A percentile compares a stretch with the other conserved stretches of the same genome.
These are phyloP conservation scores for Pelecanus crispus DNA, from an alignment of 2,113 vertebrate genomes.

Conservation along the genomic window DNA sequence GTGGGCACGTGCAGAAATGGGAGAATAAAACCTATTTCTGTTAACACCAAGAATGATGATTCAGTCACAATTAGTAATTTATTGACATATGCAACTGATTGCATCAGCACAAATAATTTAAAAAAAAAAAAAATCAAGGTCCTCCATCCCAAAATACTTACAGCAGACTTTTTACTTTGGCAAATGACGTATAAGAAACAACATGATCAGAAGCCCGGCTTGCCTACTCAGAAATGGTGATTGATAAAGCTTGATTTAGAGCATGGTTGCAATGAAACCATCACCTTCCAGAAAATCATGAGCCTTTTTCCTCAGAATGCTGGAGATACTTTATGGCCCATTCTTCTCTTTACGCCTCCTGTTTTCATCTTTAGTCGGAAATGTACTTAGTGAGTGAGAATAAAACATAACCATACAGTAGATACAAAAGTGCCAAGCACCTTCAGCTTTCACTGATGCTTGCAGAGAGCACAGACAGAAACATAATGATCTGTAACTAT, in stretches of 20 bases:
- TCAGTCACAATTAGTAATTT: background rate
- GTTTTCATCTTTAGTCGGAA: background rate
- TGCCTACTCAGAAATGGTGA: background rate
- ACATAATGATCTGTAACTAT: background rate
- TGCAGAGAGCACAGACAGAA: background rate
- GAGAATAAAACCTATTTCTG: background rate
- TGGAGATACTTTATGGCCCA: background rate
- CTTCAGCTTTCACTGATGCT: background rate
- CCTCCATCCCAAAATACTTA: background rate
- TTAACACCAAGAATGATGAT: background rate
- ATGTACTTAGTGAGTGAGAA: background rate
- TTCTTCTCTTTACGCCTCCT: background rate
- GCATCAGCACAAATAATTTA: background rate
- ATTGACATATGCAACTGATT: background rate
- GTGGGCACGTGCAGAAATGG: background rate
- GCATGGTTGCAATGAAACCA: background rate
- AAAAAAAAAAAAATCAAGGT: background rate
- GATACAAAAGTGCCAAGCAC: background rate
- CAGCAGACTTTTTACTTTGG: background rate
- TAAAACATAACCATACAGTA: background rate
- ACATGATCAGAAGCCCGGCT: background rate
- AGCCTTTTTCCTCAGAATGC: background rate
- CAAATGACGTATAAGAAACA: background rate
- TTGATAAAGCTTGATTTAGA: background rate
- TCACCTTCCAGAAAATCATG: background rate